Conservation (phyloP, 2,797 vertebrate genomes). For the Cyprinodon diabolis region DNA sequence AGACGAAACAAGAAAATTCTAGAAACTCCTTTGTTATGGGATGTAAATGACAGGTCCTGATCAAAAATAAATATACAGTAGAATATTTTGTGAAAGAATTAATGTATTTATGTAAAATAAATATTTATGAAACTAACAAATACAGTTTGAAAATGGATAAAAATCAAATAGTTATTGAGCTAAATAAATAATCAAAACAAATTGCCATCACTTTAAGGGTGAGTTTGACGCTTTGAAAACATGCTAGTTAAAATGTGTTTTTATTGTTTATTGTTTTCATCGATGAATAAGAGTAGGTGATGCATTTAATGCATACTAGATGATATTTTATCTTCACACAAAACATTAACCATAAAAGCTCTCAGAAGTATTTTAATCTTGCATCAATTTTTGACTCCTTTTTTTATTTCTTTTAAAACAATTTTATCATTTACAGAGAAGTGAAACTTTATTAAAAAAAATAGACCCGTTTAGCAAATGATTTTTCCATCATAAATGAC, state of each 20-base stretch:
- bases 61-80: too few relatives aligned
- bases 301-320: not conserved
- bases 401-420: not conserved
- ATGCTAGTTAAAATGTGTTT: not conserved
- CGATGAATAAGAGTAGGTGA: not conserved
- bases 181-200: too few relatives aligned
- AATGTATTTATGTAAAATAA: too few relatives aligned
- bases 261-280: too few relatives aligned
- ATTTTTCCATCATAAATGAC: not conserved
- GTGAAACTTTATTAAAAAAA: not conserved
- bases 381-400: too few relatives aligned
- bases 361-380: not conserved
- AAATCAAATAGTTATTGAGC: too few relatives aligned
- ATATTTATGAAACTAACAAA: too few relatives aligned
- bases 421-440: not conserved
- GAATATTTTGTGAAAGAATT: too few relatives aligned
- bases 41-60: too few relatives aligned
- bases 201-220: not conserved
- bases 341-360: not conserved
- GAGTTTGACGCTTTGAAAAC: not conserved
- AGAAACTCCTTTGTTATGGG: too few relatives aligned
- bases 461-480: not conserved
- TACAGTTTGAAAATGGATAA: too few relatives aligned
- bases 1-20: too few relatives aligned
- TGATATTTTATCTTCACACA: not conserved